Conservation (phyloP, 2,888 invertebrate species). For the Ectemnius cavifrons region DNA sequence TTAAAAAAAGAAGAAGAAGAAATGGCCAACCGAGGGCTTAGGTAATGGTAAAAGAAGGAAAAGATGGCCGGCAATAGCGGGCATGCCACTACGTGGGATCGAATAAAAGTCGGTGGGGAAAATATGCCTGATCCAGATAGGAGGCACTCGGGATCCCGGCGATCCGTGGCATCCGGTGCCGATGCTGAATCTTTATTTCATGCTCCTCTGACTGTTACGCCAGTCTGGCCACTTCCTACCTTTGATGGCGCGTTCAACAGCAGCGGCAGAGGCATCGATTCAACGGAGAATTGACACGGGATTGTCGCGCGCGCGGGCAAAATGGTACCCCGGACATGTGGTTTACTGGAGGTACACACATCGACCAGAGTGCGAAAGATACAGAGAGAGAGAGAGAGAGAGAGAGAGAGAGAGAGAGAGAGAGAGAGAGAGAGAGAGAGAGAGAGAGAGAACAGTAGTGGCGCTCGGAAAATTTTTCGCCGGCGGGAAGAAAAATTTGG, state of each 20-base stretch:
- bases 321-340: neutral
- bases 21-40: conserved; percentile 15
- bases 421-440: too few relatives aligned
- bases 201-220: conserved; percentile 43
- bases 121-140: conserved; percentile 54
- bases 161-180: conserved; percentile 21
- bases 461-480: neutral
- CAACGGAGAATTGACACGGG: conserved; percentile 27
- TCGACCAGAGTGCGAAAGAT: too few relatives aligned
- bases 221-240: conserved; percentile 20
- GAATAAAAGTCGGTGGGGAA: conserved; percentile 60
- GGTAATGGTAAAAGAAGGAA: too few relatives aligned
- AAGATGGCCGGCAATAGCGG: conserved; percentile 7
- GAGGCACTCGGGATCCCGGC: conserved; percentile 1
- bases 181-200: conserved; percentile 58
- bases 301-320: conserved; percentile 34
- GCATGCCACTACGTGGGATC: conserved; percentile 55
- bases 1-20: conserved; percentile 8
- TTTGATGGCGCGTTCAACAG: conserved; percentile 9
- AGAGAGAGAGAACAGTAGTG: too few relatives aligned
- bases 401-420: too few relatives aligned
- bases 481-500: neutral
- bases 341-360: conserved; percentile 23
- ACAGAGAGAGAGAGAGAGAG: too few relatives aligned
- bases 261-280: conserved; percentile 18